phyloP scores from a whole-genome alignment of 1,140 invertebrate genomes.

The Drosophila sp. region DNA sequence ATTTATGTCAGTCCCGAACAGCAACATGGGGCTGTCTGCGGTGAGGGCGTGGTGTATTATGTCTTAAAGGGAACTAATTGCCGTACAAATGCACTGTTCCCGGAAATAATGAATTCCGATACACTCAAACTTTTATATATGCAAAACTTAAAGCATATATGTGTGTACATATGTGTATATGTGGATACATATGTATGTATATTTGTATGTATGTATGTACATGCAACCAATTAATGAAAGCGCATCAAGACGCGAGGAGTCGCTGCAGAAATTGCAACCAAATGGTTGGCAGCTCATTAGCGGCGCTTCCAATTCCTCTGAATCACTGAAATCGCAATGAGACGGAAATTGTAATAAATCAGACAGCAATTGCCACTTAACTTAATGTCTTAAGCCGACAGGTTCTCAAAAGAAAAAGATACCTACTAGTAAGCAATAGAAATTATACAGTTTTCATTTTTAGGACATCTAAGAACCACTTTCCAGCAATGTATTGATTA shows the following conservation, averaged over 20 bases:
- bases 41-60: conserved; percentile 49
- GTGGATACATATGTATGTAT: conserved; percentile 65
- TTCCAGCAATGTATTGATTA: no score
- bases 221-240: conserved; percentile 75
- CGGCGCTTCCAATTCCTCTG: conserved; percentile 80
- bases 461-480: not conserved
- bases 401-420: not conserved
- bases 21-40: conserved; percentile 54
- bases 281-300: conserved; percentile 75
- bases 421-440: conserved; percentile 2
- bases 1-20: conserved; percentile 71
- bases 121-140: conserved; percentile 24
- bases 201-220: conserved; percentile 55
- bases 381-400: conserved; percentile 53
- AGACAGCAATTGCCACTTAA: conserved; percentile 71
- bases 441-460: not conserved
- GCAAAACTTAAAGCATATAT: conserved; percentile 23
- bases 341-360: conserved; percentile 82
- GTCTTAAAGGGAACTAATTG: conserved; percentile 76
- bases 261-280: conserved; percentile 50
- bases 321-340: conserved; percentile 80
- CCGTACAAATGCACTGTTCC: conserved; percentile 82
- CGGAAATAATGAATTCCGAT: conserved; percentile 81
- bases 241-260: conserved; percentile 15
- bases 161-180: conserved; percentile 62